Conservation (phyloP, 2,888 invertebrate genomes). For the Diplazon laetatorius region DNA sequence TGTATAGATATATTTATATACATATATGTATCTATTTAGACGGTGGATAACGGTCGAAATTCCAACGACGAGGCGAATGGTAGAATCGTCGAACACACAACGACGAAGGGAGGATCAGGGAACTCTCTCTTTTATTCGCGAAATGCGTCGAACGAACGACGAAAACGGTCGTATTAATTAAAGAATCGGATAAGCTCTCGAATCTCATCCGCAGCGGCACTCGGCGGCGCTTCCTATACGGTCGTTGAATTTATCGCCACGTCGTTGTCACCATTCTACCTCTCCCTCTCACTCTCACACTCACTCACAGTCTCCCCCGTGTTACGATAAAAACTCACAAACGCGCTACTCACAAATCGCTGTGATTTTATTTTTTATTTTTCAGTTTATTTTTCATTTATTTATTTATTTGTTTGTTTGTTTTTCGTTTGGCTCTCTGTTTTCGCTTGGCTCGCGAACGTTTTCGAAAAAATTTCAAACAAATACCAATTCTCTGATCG, state of each 20-base stretch:
- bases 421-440: neutral
- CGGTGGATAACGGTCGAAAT: conserved; percentile 37
- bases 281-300: conserved; percentile 42
- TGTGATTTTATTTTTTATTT: neutral
- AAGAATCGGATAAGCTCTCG: conserved; percentile 63
- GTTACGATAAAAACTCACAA: neutral
- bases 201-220: conserved; percentile 40
- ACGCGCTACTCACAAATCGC: neutral
- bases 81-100: conserved; percentile 26
- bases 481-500: conserved; percentile 11
- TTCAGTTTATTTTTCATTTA: neutral
- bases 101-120: conserved; percentile 19
- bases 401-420: neutral
- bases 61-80: conserved; percentile 46
- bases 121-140: conserved; percentile 42
- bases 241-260: conserved; percentile 56
- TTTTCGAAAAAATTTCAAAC: conserved; percentile 22
- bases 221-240: conserved; percentile 17
- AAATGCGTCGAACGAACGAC: conserved; percentile 57
- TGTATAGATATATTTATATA: too few species aligned
- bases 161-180: conserved; percentile 65
- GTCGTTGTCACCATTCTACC: conserved; percentile 59
- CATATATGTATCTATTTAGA: too few species aligned
- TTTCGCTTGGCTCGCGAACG: conserved; percentile 29
- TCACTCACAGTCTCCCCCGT: too few species aligned